Evolutionary conservation across 2,113 vertebrate genomes (phyloP), one percentile per base, ranked within the genome.

Genomic region (Sterrhoptilus dennistouni): DNA sequence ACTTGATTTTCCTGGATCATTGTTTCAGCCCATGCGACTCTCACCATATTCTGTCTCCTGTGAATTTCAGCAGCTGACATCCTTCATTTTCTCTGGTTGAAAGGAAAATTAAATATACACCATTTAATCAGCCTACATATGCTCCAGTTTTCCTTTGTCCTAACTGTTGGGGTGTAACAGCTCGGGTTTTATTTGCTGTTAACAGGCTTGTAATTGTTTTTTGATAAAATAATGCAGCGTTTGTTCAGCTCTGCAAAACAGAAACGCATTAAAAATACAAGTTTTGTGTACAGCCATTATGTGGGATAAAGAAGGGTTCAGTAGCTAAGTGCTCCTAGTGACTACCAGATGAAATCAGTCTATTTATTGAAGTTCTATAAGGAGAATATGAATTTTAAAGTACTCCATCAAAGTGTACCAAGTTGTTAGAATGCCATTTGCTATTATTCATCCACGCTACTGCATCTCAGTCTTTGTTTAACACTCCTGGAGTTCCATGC

Each of bases 51-150:
- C 53, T 80, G 25, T 38, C 47, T 82, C 59, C 85, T 87, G 92
- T 74, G 95, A 96, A 93, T 68, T 87, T 80, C 68, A 75, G 75
- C 93, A 96, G 92, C 82, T 94, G 94, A 77, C 82, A 93, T 60
- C 45, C 70, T 63, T 83, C n/a, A 75, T 65, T 90, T 92, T 63
- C 87, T 92, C 70, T 65, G 36, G 50, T 68, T 92, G 85, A 90
- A 94, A 86, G 76, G 72, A 92, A 91, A 93, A 95, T 83, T 83
- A 94, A 96, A 91, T 54, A 93, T 31, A 80, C n/a, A 35, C n/a
- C 83, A 78, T 87, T 87, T 83, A 83, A 93, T 89, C 81, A 69
- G 74, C 79, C 90, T 79, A 68, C 85, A 75, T 84, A 78, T 44
- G 76, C 60, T 71, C 54, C 25, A 24, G 61, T 45, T 66, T 87